Conservation (phyloP, 1,140 invertebrate species). For the Brachionus rubens region DNA sequence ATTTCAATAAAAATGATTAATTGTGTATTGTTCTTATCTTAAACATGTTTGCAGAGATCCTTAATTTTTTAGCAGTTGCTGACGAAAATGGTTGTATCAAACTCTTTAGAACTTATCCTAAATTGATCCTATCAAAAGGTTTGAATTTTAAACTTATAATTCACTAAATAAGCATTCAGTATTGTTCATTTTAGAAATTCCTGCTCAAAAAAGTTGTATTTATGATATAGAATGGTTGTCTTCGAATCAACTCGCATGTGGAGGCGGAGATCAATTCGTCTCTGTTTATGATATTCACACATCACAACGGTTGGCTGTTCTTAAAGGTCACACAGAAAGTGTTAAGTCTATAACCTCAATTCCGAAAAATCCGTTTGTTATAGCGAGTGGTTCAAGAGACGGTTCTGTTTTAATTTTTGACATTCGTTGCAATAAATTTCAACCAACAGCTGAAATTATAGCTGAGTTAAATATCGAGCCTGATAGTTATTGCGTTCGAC, state of each 20-base stretch:
- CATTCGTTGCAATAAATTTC: slow-evolving; percentile 31
- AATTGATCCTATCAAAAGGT: slow-evolving; percentile 23
- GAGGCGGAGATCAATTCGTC: slow-evolving; percentile 30
- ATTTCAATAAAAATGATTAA: background rate
- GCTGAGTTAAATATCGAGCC: background rate
- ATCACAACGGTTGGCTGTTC: background rate
- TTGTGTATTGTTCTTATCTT: too few species aligned
- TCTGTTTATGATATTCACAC: slow-evolving; percentile 22
- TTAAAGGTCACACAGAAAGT: slow-evolving; percentile 33
- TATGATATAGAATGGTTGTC: slow-evolving; percentile 36
- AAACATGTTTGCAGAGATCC: background rate
- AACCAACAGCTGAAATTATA: slow-evolving; percentile 26
- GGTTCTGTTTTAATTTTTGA: slow-evolving; percentile 36
- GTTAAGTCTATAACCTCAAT: slow-evolving; percentile 25
- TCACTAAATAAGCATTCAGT: background rate
- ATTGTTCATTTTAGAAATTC: background rate
- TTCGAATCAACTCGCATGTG: slow-evolving; percentile 34
- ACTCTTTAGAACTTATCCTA: slow-evolving; percentile 29
- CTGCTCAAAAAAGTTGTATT: slow-evolving; percentile 39
- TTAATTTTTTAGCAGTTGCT: slow-evolving; percentile 36
- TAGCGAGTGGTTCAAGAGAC: slow-evolving; percentile 29
- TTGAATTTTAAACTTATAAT: background rate
- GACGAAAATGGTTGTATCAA: slow-evolving; percentile 39
- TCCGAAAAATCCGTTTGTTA: slow-evolving; percentile 4
- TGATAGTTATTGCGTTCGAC: background rate